phyloP scores from a whole-genome alignment of 2,113 vertebrate genomes.

The Chaetura pelagica region DNA sequence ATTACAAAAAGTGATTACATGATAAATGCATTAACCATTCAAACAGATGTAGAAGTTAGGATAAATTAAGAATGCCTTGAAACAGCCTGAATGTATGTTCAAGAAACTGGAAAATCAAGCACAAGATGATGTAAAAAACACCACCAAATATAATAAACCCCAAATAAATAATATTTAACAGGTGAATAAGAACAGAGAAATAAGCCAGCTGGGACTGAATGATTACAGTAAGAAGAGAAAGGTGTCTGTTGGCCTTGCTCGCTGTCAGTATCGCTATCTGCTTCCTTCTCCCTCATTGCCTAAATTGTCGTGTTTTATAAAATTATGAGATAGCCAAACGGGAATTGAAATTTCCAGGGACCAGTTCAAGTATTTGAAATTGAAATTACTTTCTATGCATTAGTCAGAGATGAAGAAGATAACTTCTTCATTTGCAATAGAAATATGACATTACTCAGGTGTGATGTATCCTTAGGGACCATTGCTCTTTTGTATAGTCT shows the following conservation, averaged over 20 bases:
- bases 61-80: background rate
- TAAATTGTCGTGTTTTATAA: background rate
- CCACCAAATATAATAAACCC: background rate
- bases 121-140: background rate
- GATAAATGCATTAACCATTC: background rate
- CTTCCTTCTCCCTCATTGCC: background rate
- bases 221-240: background rate
- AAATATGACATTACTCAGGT: background rate
- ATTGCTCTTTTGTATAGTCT: background rate
- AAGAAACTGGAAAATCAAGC: background rate
- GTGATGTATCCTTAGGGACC: rapidly evolving
- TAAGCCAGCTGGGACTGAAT: background rate
- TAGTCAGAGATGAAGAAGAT: background rate
- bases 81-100: background rate
- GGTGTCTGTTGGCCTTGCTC: background rate
- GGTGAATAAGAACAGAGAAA: background rate
- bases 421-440: background rate
- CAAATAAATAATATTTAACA: background rate
- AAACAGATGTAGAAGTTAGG: background rate
- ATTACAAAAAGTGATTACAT: background rate
- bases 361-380: background rate
- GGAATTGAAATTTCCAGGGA: background rate
- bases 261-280: background rate
- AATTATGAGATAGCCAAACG: background rate
- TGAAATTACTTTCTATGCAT: background rate